A percentile compares a stretch with the other conserved stretches of the same genome.
Evolutionary conservation across 2,797 vertebrate species (phyloP).

Genomic region (Acropternis orthonyx): DNA sequence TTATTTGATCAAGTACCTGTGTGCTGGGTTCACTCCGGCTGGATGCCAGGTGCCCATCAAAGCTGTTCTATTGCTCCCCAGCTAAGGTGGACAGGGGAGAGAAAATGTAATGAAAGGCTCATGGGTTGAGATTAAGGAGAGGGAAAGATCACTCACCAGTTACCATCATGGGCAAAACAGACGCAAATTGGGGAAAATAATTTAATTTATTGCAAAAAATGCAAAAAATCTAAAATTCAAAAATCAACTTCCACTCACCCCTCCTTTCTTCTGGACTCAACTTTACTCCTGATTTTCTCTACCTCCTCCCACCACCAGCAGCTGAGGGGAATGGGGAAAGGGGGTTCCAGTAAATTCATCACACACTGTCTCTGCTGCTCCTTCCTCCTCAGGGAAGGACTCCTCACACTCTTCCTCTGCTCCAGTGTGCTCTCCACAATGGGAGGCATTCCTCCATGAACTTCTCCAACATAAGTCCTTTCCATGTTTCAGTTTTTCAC

Average conservation of each 20-base stretch:
- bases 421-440: not conserved
- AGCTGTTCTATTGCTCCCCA: accelerated
- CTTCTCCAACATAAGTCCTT: not conserved
- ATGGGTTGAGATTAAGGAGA: not conserved
- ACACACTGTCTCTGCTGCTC: not conserved
- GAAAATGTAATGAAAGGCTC: not conserved
- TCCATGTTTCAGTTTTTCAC: not conserved
- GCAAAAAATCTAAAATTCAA: no score
- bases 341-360: not conserved
- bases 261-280: not conserved
- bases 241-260: not conserved
- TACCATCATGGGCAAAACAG: not conserved
- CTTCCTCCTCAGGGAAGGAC: not conserved
- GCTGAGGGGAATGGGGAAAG: not conserved
- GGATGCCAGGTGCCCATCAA: not conserved
- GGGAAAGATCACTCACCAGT: not conserved
- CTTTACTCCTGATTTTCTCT: not conserved
- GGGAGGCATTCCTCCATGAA: not conserved
- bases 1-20: not conserved
- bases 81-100: not conserved
- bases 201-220: not conserved
- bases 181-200: not conserved
- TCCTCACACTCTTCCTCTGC: not conserved
- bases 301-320: not conserved
- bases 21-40: not conserved